Base-by-base conservation (phyloP, 1,140 invertebrate genomes). In the Limonius californicus region DNA sequence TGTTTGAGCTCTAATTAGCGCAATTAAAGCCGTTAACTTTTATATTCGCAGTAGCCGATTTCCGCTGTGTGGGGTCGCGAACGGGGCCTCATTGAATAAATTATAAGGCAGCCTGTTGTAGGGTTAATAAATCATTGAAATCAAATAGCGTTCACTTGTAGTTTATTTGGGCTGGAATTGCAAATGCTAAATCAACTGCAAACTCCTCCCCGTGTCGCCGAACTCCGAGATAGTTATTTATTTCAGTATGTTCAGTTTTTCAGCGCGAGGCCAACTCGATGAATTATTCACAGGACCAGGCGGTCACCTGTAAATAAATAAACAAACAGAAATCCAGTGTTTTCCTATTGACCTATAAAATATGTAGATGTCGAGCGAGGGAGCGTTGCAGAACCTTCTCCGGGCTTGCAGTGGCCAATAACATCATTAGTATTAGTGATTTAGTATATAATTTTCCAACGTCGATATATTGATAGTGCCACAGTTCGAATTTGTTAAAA, bases 71-170 rank as follows among this genome's bases (percentile, higher is more conserved):
- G n/a, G 35, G n/a, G 35, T 39, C 2, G n/a, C 2, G 2, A 2
- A 6, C n/a, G 42, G 45, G 20, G 3, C 11, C 16, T 50, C 16
- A 19, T 50, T 50, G 45, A 50, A 50, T 50, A 50, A 50, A 50
- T 50, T 50, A 50, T 50, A 8, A 2, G 16, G 45, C 8, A 50
- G 2, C n/a, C 15, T 19, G 45, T 50, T 50, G 18, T 12, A 21
- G 16, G 45, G 15, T 50, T 50, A 50, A 50, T 50, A 50, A 50
- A 50, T 50, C n/a, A 50, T 50, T 50, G n/a, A 50, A 50, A 18
- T 50, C 45, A 50, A 50, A 50, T 50, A 18, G 45, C 16, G n/a
- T 50, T 50, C 45, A 50, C 45, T 50, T 50, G 45, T 45, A 45
- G 42, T 50, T 50, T 50, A 50, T 50, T 50, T 50, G 4, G 45